Evolutionary conservation across 2,113 vertebrate genomes (phyloP).

Genomic region (Desmodus rotundus): DNA sequence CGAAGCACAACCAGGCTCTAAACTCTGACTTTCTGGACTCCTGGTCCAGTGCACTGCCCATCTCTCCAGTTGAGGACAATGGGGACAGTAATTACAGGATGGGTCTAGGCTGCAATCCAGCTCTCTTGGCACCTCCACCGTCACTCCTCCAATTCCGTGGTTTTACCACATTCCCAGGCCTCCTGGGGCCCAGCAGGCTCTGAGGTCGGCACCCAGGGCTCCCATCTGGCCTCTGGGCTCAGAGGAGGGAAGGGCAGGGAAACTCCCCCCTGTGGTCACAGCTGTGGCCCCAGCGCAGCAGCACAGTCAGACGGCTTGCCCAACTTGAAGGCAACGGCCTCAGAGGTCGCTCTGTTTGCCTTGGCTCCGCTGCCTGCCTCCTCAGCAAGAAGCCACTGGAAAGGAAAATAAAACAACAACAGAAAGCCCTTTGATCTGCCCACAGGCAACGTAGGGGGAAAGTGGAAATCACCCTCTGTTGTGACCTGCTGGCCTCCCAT

Average conservation of each 20-base stretch:
- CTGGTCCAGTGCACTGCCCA: not conserved
- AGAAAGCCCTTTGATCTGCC: conserved; percentile 41
- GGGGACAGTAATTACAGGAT: not conserved
- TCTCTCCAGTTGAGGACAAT: accelerated
- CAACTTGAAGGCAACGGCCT: not conserved
- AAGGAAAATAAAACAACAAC: conserved; percentile 45
- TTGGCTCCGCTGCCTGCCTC: not conserved
- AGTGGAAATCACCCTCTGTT: not conserved
- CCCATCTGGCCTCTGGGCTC: not conserved
- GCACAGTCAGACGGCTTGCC: not conserved
- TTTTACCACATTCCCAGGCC: not conserved
- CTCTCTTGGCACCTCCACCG: not conserved
- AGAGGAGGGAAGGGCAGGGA: not conserved
- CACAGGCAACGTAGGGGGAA: not conserved
- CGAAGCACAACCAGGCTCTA: not conserved
- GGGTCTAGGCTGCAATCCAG: not conserved
- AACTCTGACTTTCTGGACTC: not conserved
- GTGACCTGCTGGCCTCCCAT: not conserved
- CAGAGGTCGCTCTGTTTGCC: not conserved
- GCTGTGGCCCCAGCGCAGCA: not conserved
- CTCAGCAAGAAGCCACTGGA: conserved; percentile 5
- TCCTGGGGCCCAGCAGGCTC: not conserved
- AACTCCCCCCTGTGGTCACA: not conserved
- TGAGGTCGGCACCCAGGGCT: accelerated
- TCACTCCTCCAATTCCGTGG: not conserved